Conservation (phyloP, 2,888 invertebrate genomes). For the Synergus umbraculus region DNA sequence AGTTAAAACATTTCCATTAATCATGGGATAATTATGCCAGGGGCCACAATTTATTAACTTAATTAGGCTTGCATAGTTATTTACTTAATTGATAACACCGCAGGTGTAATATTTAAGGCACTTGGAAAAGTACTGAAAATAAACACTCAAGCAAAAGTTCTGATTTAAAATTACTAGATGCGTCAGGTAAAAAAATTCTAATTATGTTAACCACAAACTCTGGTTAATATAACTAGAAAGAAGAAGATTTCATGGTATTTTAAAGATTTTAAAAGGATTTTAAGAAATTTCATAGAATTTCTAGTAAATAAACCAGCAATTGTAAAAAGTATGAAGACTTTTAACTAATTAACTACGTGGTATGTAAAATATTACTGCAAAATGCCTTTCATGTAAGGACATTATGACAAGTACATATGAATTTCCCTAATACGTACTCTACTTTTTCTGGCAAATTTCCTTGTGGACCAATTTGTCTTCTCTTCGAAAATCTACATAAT, state of each 20-base stretch:
- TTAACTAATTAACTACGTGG: too few species aligned
- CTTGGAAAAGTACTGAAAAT: neutral
- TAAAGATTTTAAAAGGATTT: too few species aligned
- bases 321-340: too few species aligned
- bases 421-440: neutral
- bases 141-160: neutral
- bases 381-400: too few species aligned
- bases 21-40: neutral
- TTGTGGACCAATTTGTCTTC: neutral
- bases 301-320: too few species aligned
- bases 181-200: too few species aligned
- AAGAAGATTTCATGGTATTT: too few species aligned
- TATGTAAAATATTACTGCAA: too few species aligned
- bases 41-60: neutral
- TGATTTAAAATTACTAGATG: too few species aligned
- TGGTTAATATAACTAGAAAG: too few species aligned
- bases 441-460: neutral
- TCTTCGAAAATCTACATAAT: conserved; percentile 15
- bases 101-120: neutral
- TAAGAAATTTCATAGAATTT: too few species aligned
- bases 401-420: neutral
- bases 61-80: neutral
- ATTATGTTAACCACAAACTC: too few species aligned
- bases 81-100: neutral
- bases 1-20: neutral